phyloP scores from a whole-genome alignment of 2,888 invertebrate species.

The Axea sp. region DNA sequence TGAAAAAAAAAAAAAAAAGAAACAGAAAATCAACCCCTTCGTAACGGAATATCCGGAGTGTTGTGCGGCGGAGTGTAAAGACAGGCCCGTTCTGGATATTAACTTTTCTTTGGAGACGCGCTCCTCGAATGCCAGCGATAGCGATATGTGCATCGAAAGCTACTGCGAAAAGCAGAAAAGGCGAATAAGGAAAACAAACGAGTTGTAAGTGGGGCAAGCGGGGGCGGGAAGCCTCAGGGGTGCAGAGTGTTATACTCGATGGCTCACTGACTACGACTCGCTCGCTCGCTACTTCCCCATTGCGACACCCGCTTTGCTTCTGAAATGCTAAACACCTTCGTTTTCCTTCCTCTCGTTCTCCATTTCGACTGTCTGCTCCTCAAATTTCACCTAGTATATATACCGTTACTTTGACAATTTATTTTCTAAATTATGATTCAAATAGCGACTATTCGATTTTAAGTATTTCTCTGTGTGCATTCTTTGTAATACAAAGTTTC shows the following conservation, averaged over 20 bases:
- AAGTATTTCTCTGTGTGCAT: conserved; percentile 10
- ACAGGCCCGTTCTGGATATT: too few relatives aligned
- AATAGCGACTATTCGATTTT: conserved; percentile 8
- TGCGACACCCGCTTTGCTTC: conserved; percentile 46
- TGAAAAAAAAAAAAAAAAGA: too few relatives aligned
- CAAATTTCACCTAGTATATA: conserved; percentile 16
- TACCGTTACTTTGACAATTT: conserved; percentile 6
- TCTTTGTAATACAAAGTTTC: too few relatives aligned
- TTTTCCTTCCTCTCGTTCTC: conserved; percentile 35
- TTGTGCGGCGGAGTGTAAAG: too few relatives aligned
- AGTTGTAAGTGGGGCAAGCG: conserved; percentile 76
- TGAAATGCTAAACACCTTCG: conserved; percentile 58
- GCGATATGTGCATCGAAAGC: conserved; percentile 34
- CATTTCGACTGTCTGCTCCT: conserved; percentile 26
- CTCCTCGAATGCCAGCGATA: conserved; percentile 19
- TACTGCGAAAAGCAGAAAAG: conserved; percentile 59
- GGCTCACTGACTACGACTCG: conserved; percentile 56
- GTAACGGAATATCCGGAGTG: too few relatives aligned
- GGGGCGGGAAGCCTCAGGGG: conserved; percentile 76
- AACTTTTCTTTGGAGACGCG: conserved; percentile 36
- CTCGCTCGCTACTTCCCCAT: conserved; percentile 39
- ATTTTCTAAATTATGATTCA: neutral
- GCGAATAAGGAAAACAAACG: conserved; percentile 68
- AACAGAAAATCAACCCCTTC: too few relatives aligned
- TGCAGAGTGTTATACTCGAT: conserved; percentile 69